phyloP scores from a whole-genome alignment of 2,113 vertebrate genomes.

The Nettapus auritus region DNA sequence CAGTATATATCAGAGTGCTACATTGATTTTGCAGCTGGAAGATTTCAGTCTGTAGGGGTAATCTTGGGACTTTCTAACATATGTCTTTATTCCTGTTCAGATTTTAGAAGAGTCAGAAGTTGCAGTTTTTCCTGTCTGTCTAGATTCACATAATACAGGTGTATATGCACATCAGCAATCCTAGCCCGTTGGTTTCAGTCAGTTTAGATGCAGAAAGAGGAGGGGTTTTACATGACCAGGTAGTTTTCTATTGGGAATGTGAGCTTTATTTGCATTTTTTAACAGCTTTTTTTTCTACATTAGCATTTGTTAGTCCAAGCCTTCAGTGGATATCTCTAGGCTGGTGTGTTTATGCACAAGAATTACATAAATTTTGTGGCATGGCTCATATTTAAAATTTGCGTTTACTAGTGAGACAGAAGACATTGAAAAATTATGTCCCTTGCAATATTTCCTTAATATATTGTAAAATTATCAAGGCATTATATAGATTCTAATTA shows the following conservation, averaged over 20 bases:
- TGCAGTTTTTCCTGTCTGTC: neutral
- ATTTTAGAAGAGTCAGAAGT: neutral
- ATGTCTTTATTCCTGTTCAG: neutral
- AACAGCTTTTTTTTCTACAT: neutral
- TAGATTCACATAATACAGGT: neutral
- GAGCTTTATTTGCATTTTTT: constrained; percentile 14
- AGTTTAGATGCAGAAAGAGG: constrained; percentile 10
- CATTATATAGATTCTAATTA: neutral
- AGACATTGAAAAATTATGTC: neutral
- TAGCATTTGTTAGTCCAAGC: neutral
- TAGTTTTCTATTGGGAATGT: constrained; percentile 15
- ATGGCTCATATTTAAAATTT: neutral
- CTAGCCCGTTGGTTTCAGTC: neutral
- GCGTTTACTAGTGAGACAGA: neutral
- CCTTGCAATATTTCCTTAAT: neutral
- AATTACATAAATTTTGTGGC: neutral
- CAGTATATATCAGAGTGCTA: neutral
- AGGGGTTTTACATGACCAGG: neutral
- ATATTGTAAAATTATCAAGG: neutral
- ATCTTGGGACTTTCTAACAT: neutral
- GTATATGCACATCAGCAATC: neutral
- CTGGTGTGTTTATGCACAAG: neutral
- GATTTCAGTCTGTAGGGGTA: neutral
- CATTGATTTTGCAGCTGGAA: constrained; percentile 12
- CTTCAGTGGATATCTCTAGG: neutral